Evolutionary conservation across 2,113 vertebrate species (phyloP).

Genomic region (Nycticorax nycticorax): DNA sequence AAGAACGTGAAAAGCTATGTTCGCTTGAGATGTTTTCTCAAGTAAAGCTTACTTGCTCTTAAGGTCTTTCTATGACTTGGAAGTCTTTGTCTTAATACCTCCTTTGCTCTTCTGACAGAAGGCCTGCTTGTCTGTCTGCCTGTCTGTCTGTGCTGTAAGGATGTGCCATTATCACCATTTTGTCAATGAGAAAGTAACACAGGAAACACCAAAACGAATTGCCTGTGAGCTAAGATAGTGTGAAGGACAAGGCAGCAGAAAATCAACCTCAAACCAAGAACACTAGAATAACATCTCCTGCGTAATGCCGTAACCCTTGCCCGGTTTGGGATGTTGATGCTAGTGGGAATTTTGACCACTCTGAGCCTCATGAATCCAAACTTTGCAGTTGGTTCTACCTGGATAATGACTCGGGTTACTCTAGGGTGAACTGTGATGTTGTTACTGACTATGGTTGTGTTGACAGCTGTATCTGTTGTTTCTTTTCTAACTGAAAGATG

Average conservation of each 20-base stretch:
- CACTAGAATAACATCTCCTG: not conserved
- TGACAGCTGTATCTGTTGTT: not conserved
- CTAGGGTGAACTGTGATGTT: not conserved
- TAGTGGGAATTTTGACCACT: not conserved
- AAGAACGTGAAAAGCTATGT: not conserved
- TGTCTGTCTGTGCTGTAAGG: not conserved
- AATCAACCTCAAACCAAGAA: not conserved
- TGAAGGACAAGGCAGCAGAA: not conserved
- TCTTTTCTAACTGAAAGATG: conserved; percentile 10
- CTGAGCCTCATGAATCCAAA: not conserved
- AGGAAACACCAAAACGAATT: accelerated
- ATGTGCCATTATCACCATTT: not conserved
- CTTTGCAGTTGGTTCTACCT: not conserved
- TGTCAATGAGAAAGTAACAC: not conserved
- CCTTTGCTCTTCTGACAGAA: not conserved
- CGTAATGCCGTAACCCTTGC: accelerated
- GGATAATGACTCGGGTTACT: not conserved
- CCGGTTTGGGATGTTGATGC: not conserved
- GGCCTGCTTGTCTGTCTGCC: not conserved
- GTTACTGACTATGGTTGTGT: not conserved
- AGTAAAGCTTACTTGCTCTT: not conserved
- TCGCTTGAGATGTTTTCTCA: not conserved
- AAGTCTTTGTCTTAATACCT: not conserved
- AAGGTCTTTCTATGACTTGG: not conserved
- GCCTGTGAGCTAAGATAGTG: not conserved